Percentiles rank a stretch among this genome's conserved stretches.
Evolutionary conservation across 2,797 vertebrate species (phyloP).

Genomic region (Echiichthys vipera): DNA sequence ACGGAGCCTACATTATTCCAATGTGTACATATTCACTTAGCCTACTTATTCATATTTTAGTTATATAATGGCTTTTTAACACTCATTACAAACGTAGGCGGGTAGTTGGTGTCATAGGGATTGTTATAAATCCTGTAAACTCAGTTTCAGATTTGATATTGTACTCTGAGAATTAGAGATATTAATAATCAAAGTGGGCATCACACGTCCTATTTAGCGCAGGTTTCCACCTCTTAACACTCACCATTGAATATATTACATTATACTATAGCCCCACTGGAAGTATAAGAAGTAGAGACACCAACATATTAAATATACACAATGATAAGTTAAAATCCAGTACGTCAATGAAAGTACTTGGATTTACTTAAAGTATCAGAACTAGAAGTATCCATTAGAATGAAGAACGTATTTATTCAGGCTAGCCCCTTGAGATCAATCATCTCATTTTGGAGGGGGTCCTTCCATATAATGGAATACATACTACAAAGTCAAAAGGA

Average conservation of each 20-base stretch:
- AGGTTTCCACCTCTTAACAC: neutral
- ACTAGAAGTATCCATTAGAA: neutral
- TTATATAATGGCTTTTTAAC: neutral
- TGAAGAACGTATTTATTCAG: too few relatives aligned
- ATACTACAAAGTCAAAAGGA: too few relatives aligned
- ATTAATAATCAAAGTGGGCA: neutral
- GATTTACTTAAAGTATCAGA: neutral
- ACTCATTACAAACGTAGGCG: neutral
- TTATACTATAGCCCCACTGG: neutral
- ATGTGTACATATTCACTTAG: neutral
- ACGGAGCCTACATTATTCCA: neutral
- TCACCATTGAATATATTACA: neutral
- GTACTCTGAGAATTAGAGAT: neutral
- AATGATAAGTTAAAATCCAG: neutral
- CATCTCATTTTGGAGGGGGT: too few relatives aligned
- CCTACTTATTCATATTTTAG: neutral
- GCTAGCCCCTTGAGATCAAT: too few relatives aligned
- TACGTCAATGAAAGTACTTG: neutral
- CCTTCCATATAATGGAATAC: too few relatives aligned
- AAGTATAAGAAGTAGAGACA: neutral
- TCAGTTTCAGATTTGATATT: neutral
- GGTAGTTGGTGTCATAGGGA: neutral
- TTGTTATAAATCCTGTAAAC: too few relatives aligned
- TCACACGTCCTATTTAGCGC: neutral
- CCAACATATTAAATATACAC: neutral